These are phyloP conservation scores for Caenorhabditis becei DNA, from an alignment of 2,888 invertebrate genomes.

Conservation along the genomic window DNA sequence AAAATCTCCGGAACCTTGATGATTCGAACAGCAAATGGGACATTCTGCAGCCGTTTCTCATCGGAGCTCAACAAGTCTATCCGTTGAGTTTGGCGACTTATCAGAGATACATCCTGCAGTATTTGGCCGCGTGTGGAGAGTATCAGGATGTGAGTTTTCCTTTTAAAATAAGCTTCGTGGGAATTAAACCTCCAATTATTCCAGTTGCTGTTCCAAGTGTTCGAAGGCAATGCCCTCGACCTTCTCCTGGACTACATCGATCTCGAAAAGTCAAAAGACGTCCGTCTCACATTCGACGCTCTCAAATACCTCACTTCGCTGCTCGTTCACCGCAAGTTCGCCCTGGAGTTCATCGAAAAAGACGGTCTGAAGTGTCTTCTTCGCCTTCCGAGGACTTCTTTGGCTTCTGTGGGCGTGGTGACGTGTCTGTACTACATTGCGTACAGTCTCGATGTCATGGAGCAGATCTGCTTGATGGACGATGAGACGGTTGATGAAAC, in stretches of 20 bases:
- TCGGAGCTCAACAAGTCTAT: conserved; percentile 90
- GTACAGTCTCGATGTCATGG: conserved; percentile 98
- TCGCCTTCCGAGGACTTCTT: conserved; percentile 86
- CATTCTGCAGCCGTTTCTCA: conserved; percentile 90
- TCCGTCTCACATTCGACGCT: conserved; percentile 95
- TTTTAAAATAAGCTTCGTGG: neutral
- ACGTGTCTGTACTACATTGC: conserved; percentile 95
- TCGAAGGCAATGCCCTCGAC: conserved; percentile 91
- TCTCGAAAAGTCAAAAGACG: conserved; percentile 91
- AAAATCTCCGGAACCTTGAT: conserved; percentile 62
- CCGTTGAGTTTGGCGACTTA: conserved; percentile 92
- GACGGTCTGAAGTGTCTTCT: conserved; percentile 91
- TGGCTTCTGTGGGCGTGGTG: conserved; percentile 89
- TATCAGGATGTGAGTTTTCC: conserved; percentile 87
- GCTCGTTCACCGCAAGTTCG: conserved; percentile 97
- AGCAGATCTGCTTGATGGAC: conserved; percentile 90
- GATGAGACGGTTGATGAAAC: conserved; percentile 80
- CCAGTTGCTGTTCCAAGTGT: conserved; percentile 92
- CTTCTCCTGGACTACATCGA: conserved; percentile 93
- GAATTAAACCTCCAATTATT: conserved; percentile 70
- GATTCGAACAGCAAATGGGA: conserved; percentile 88
- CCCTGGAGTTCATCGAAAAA: conserved; percentile 93
- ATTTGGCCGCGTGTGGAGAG: conserved; percentile 96
- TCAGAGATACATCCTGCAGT: conserved; percentile 93
- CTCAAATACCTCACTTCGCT: conserved; percentile 93